A percentile compares a stretch with the other conserved stretches of the same genome.
Evolutionary conservation across 2,888 invertebrate species (phyloP).

Genomic region (Stenurella melanura): DNA sequence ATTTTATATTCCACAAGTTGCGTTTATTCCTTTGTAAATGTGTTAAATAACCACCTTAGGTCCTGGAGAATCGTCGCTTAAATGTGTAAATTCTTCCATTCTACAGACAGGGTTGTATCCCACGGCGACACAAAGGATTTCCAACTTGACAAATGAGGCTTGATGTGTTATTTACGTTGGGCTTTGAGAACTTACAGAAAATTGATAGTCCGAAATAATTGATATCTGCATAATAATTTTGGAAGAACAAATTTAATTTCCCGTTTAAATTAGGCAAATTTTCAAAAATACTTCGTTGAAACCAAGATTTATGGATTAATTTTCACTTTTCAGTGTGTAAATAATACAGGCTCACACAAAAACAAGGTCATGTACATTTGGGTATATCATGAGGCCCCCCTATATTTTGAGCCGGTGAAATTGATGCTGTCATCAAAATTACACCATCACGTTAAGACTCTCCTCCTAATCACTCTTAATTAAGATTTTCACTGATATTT

Average conservation of each 20-base stretch:
- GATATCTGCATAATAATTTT: neutral
- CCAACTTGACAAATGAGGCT: slow-evolving; percentile 49
- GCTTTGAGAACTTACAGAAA: neutral
- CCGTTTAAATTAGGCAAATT: neutral
- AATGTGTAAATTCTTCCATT: slow-evolving; percentile 47
- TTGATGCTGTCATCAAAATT: no score
- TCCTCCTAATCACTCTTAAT: no score
- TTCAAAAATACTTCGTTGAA: no score
- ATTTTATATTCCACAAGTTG: slow-evolving; percentile 37
- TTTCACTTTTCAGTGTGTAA: no score
- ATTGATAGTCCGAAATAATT: neutral
- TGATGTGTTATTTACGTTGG: slow-evolving; percentile 41
- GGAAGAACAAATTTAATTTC: neutral
- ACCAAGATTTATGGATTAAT: no score
- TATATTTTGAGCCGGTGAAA: no score
- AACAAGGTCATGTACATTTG: no score
- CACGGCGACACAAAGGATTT: slow-evolving; percentile 47
- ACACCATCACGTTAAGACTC: no score
- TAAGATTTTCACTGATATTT: no score
- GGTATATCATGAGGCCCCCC: no score
- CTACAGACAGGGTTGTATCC: slow-evolving; percentile 48
- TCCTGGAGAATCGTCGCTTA: slow-evolving; percentile 49
- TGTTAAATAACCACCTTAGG: slow-evolving; percentile 51
- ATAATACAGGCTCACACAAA: no score
- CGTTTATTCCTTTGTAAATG: slow-evolving; percentile 45